These are phyloP conservation scores for Pollenia griseotomentosa DNA, from an alignment of 2,888 invertebrate species.

Conservation along the genomic window DNA sequence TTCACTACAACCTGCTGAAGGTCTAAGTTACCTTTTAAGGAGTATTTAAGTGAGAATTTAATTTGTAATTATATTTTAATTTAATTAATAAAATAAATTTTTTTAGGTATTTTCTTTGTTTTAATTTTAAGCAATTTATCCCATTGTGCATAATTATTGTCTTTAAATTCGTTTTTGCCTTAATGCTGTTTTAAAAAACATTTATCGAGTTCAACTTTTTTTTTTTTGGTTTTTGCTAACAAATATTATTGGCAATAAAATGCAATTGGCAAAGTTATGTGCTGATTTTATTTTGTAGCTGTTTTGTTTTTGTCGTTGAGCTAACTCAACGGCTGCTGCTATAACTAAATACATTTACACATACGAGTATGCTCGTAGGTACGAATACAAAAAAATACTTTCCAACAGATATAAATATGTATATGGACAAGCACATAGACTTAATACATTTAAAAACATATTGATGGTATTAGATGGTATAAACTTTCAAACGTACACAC, in stretches of 20 bases:
- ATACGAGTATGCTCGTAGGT: neutral
- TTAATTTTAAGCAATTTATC: slow-evolving; percentile 1
- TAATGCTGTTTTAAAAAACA: slow-evolving; percentile 58
- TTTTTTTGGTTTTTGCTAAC: slow-evolving; percentile 34
- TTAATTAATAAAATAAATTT: neutral
- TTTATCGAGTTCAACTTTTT: slow-evolving; percentile 68
- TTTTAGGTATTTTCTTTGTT: neutral
- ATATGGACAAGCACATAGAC: neutral
- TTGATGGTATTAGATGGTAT: slow-evolving; percentile 47
- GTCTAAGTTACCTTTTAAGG: too few relatives aligned
- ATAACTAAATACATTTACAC: neutral
- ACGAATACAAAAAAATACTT: neutral
- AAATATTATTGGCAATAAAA: slow-evolving; percentile 72
- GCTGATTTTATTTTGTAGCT: slow-evolving; percentile 66
- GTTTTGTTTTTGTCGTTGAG: slow-evolving; percentile 49
- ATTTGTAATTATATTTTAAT: too few relatives aligned
- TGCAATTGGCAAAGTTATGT: slow-evolving; percentile 74
- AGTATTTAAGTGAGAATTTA: too few relatives aligned
- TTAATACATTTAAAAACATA: slow-evolving; percentile 58
- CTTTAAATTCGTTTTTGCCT: slow-evolving; percentile 44
- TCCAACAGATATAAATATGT: slow-evolving; percentile 6
- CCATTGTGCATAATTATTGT: slow-evolving; percentile 69
- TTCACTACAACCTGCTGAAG: too few relatives aligned
- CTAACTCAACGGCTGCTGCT: slow-evolving; percentile 45
- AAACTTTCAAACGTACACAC: neutral